Evolutionary conservation across 2,888 invertebrate species (phyloP).

Genomic region (Fabriciana adippe): DNA sequence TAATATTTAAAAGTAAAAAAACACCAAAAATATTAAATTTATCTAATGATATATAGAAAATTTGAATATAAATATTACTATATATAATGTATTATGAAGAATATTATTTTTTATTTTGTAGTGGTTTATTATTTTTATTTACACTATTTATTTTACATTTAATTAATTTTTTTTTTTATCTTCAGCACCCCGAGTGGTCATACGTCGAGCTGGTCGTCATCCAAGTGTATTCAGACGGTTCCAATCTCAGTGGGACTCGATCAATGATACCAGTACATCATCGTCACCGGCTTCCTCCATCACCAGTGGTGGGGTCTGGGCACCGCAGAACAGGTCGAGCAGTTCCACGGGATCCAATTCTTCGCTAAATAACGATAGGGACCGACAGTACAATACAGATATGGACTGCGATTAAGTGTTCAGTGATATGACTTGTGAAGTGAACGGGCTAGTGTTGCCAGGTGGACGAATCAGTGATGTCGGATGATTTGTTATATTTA

Average conservation of each 20-base stretch:
- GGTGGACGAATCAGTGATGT: constrained; percentile 9
- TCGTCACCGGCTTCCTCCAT: constrained; percentile 45
- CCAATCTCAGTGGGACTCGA: constrained; percentile 43
- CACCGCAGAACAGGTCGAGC: constrained; percentile 49
- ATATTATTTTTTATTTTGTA: too few species aligned
- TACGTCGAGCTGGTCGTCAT: constrained; percentile 36
- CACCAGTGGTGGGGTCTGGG: constrained; percentile 51
- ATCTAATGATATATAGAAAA: too few species aligned
- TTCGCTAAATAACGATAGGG: constrained; percentile 50
- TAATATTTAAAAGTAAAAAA: too few species aligned
- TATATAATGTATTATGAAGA: too few species aligned
- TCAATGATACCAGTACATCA: constrained; percentile 42
- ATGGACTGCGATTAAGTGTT: constrained; percentile 69
- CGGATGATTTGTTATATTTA: constrained; percentile 9
- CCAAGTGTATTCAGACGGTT: constrained; percentile 32
- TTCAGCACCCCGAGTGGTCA: constrained; percentile 39
- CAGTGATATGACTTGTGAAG: constrained; percentile 6
- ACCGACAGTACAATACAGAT: constrained; percentile 73
- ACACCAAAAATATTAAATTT: too few species aligned
- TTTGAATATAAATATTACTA: too few species aligned
- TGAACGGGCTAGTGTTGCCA: constrained; percentile 20
- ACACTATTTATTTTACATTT: too few species aligned
- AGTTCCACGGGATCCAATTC: constrained; percentile 46
- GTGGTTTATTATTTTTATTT: too few species aligned
- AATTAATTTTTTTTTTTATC: background rate